A percentile compares a stretch with the other conserved stretches of the same genome.
phyloP scores from a whole-genome alignment of 2,888 invertebrate genomes.

The Diadegma fenestrale region DNA sequence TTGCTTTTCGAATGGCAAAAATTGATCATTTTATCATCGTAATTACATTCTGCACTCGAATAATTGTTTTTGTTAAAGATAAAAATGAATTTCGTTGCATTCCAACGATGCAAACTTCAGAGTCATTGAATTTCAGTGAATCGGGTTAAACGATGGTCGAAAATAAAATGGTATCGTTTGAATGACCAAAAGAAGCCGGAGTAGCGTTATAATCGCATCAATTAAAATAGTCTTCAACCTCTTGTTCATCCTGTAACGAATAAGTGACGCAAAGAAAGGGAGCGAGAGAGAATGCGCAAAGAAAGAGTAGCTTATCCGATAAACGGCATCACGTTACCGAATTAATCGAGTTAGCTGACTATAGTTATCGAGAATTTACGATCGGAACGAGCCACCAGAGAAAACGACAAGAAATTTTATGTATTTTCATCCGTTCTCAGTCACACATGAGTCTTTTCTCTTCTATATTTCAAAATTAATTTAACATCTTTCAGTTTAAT shows the following conservation, averaged over 20 bases:
- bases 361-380: conserved; percentile 52
- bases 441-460: background rate
- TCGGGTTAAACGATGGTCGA: conserved; percentile 17
- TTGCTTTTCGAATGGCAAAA: no score
- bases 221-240: conserved; percentile 77
- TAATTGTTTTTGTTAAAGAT: no score
- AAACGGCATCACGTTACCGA: conserved; percentile 77
- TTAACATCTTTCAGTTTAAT: background rate
- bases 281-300: conserved; percentile 11
- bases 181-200: conserved; percentile 76
- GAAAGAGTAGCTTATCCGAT: conserved; percentile 78
- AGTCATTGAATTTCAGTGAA: background rate
- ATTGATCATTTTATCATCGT: no score
- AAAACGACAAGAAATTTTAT: conserved; percentile 20
- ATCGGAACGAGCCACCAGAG: background rate
- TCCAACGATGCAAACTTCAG: no score
- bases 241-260: conserved; percentile 25
- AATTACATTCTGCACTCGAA: no score
- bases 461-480: background rate
- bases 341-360: conserved; percentile 78
- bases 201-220: conserved; percentile 79
- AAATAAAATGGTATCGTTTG: conserved; percentile 52
- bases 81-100: no score
- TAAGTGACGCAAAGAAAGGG: conserved; percentile 2
- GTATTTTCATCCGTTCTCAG: background rate